These are phyloP conservation scores for Drosophila truncata DNA, from an alignment of 1,140 invertebrate species.

Conservation along the genomic window DNA sequence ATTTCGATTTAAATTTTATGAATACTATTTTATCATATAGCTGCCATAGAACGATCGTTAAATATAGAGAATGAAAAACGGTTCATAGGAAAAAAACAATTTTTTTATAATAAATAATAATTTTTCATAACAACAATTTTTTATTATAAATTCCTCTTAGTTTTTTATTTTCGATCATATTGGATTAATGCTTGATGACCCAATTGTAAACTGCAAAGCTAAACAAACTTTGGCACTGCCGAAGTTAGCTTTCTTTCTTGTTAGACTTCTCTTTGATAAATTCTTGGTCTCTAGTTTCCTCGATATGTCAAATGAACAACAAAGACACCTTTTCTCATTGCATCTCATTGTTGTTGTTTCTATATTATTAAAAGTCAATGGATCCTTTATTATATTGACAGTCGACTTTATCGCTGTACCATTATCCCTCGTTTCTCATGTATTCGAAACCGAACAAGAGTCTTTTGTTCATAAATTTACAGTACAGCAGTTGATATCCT, in stretches of 20 bases:
- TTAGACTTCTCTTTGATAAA: background rate
- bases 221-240: too few relatives aligned
- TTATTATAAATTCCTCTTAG: too few relatives aligned
- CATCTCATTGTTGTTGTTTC: background rate
- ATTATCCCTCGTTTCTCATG: background rate
- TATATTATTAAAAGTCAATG: slow-evolving; percentile 48
- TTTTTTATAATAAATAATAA: too few relatives aligned
- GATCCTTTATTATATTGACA: slow-evolving; percentile 63
- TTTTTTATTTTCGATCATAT: too few relatives aligned
- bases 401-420: slow-evolving; percentile 23
- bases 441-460: slow-evolving; percentile 20
- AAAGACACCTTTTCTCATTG: background rate
- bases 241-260: too few relatives aligned
- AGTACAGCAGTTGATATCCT: slow-evolving; percentile 21
- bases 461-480: slow-evolving; percentile 36
- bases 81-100: too few relatives aligned
- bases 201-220: background rate
- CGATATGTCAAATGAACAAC: background rate
- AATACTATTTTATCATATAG: too few relatives aligned
- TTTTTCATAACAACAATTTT: too few relatives aligned
- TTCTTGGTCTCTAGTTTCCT: background rate
- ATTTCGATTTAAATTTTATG: too few relatives aligned
- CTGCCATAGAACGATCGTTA: too few relatives aligned
- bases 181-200: too few relatives aligned
- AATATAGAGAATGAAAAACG: too few relatives aligned